Conservation (phyloP, 2,888 invertebrate species). For the Leptothorax acervorum region DNA sequence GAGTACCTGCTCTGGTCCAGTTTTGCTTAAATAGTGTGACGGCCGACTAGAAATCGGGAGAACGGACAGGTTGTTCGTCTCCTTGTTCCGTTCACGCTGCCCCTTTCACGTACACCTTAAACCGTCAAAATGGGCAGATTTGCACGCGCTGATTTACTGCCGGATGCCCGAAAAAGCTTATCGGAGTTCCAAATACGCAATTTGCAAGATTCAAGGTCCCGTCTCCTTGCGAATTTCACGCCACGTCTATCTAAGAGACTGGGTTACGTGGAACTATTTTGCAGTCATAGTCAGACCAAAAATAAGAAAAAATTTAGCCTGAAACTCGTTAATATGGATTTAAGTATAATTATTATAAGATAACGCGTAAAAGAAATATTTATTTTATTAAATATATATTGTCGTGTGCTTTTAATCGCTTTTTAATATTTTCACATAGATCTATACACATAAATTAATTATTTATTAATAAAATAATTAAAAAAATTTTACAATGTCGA, state of each 20-base stretch:
- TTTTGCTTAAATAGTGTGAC: constrained; percentile 51
- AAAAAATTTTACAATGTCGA: not conserved
- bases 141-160: constrained; percentile 80
- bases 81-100: constrained; percentile 39
- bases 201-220: constrained; percentile 81
- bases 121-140: constrained; percentile 65
- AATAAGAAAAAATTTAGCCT: not conserved
- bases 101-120: constrained; percentile 47
- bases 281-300: not conserved
- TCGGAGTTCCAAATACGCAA: constrained; percentile 66
- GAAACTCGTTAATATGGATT: not conserved
- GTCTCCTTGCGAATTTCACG: constrained; percentile 12
- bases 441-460: not conserved
- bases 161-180: constrained; percentile 71
- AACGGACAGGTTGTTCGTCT: constrained; percentile 45
- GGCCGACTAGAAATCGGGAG: constrained; percentile 29
- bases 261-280: constrained; percentile 14
- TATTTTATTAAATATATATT: not conserved
- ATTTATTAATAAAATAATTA: not conserved
- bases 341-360: not conserved
- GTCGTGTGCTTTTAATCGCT: not conserved
- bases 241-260: not conserved
- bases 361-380: not conserved
- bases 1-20: constrained; percentile 76
- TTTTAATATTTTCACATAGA: not conserved